A percentile compares a stretch with the other conserved stretches of the same genome.
These are phyloP conservation scores for Chaetops frenatus DNA, from an alignment of 2,113 vertebrate species.

Conservation along the genomic window DNA sequence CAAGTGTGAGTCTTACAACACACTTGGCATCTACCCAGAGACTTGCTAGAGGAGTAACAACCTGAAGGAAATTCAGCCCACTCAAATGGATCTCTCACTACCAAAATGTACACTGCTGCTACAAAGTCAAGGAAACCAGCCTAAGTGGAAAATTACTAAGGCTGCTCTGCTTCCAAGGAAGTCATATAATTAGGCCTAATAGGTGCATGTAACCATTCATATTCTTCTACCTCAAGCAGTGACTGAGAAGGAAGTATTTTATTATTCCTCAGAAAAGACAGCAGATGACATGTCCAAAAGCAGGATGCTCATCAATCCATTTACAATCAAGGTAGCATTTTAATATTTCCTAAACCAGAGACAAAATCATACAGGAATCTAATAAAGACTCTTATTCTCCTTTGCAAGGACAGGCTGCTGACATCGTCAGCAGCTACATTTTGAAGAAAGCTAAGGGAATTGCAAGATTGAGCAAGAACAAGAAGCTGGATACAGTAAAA, in stretches of 20 bases:
- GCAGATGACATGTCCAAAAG: background rate
- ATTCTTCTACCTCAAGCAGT: background rate
- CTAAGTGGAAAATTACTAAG: background rate
- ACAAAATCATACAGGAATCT: background rate
- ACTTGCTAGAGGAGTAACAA: background rate
- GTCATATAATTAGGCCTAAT: background rate
- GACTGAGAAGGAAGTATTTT: background rate
- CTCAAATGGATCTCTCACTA: background rate
- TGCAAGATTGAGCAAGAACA: background rate
- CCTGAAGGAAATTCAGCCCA: background rate
- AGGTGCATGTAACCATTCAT: background rate
- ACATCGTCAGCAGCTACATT: background rate
- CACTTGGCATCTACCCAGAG: background rate
- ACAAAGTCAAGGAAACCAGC: background rate
- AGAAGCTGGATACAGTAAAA: background rate
- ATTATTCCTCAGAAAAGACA: background rate
- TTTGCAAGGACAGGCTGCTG: background rate
- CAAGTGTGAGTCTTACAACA: background rate
- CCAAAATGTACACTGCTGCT: background rate
- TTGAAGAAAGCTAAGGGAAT: background rate
- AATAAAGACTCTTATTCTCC: background rate
- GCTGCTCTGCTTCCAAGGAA: background rate
- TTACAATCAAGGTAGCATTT: background rate
- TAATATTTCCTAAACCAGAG: background rate
- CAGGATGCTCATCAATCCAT: background rate